Base-by-base conservation (phyloP, 1,140 invertebrate species). In the Drosophila asahinai region DNA sequence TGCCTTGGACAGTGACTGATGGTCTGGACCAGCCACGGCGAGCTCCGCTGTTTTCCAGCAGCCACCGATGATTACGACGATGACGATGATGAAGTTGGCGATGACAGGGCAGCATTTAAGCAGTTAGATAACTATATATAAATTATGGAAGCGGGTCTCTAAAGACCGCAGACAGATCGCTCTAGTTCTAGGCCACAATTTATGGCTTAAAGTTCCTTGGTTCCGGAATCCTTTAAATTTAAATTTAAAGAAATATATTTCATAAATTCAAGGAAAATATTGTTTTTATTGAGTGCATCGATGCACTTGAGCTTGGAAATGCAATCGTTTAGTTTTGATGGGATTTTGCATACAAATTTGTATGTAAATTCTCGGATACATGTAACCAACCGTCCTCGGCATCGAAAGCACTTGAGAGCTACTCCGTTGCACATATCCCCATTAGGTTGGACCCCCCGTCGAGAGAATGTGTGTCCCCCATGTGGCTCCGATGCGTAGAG, bases 1-100 rank as follows among this genome's bases (percentile, higher is more conserved):
- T 81, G 76, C 51, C 55, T 62, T 38, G 58, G 84, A 86, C 83
- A 89, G 64, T 86, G 83, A 86, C 80, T 89, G 86, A 86, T 84
- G 82, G 78, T 70, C 58, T 72, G 58, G 52, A 55, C 61, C 59
- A 38, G 55, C 54, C 67, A 61, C 71, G 33, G 22, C 38, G 74
- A 77, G 73, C 63, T 49, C 17, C 38, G 22, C 54, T 73, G 15
- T 43, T 70, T 72, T 73, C 47, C 60, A 45, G 22, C 38, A 30
- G 27, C 27, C 27, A 19, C 14, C 49, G 25, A 78, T 57, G 67
- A 67, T 58, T 65, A 82, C 72, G 43, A 77, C 72, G 40, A 64
- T 77, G 60, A 55, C 43, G 47, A 81, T 78, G 55, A 77, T 62
- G 60, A 65, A 49, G 66, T 67, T 52, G 66, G 27, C 45, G 63